These are phyloP conservation scores for Electrona antarctica DNA, from an alignment of 2,113 vertebrate genomes.

Conservation along the genomic window DNA sequence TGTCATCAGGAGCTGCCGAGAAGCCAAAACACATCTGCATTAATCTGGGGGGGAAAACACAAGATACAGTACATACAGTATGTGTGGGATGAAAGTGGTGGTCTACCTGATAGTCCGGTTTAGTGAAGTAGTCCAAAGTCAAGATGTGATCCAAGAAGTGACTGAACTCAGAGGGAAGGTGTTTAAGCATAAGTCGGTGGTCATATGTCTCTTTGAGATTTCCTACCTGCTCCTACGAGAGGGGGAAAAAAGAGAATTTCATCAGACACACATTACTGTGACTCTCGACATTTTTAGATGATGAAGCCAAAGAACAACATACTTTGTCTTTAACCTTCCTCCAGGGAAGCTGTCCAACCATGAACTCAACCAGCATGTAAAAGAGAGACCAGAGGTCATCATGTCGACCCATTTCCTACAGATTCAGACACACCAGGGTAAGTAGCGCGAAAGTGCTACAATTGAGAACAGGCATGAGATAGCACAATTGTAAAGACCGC, in stretches of 20 bases:
- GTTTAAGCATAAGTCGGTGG: constrained; percentile 95
- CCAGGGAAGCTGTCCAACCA: constrained; percentile 95
- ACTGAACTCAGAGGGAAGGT: constrained; percentile 93
- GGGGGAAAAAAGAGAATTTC: not conserved
- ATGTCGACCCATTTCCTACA: constrained; percentile 97
- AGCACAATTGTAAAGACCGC: too few species aligned
- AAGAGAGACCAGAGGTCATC: constrained; percentile 99
- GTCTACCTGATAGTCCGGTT: constrained; percentile 94
- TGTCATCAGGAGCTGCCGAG: constrained; percentile 89
- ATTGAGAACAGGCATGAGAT: not conserved
- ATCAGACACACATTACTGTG: not conserved
- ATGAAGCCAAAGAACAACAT: constrained; percentile 30
- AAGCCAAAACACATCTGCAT: constrained; percentile 30
- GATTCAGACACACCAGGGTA: not conserved
- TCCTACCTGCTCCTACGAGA: constrained; percentile 93
- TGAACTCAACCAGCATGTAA: constrained; percentile 98
- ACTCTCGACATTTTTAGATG: not conserved
- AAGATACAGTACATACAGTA: not conserved
- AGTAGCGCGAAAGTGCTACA: not conserved
- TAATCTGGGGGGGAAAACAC: constrained; percentile 1
- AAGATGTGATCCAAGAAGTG: constrained; percentile 93
- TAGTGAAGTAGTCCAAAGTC: constrained; percentile 94
- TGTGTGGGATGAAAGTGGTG: not conserved
- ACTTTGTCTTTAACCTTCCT: constrained; percentile 99
- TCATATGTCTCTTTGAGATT: constrained; percentile 97